A percentile compares a stretch with the other conserved stretches of the same genome.
phyloP scores from a whole-genome alignment of 2,113 vertebrate genomes.

The Calonectris borealis region DNA sequence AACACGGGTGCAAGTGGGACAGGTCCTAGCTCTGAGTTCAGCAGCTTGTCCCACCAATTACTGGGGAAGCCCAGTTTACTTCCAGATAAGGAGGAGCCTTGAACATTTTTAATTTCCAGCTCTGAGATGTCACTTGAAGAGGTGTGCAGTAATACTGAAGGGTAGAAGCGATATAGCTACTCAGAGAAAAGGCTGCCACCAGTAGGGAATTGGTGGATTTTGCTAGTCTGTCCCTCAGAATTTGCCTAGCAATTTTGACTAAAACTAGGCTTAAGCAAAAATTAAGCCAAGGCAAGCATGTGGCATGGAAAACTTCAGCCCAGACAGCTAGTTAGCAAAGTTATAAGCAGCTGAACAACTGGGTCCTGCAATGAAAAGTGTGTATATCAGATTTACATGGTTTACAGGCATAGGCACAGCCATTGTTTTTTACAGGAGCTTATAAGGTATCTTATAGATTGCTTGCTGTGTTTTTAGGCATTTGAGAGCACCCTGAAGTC shows the following conservation, averaged over 20 bases:
- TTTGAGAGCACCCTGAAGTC: constrained; percentile 97
- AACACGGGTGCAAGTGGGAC: neutral
- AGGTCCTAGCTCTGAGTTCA: neutral
- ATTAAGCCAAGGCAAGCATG: neutral
- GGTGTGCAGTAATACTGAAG: neutral
- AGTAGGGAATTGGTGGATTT: neutral
- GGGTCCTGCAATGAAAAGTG: neutral
- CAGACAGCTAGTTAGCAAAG: neutral
- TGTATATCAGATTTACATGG: neutral
- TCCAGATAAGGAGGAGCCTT: neutral
- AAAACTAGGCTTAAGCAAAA: neutral
- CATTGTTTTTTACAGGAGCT: neutral
- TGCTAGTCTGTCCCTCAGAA: neutral
- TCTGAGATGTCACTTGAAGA: neutral
- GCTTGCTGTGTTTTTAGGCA: constrained; percentile 73
- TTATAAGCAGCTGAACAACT: neutral
- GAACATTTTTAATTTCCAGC: neutral
- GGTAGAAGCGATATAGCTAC: neutral
- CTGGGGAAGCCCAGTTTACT: neutral
- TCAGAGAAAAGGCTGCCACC: neutral
- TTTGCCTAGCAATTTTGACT: neutral
- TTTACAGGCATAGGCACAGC: neutral
- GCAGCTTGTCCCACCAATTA: neutral
- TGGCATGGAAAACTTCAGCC: neutral
- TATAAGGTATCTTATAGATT: neutral